Percentiles rank a stretch among this genome's conserved stretches.
Conservation (phyloP, 1,140 invertebrate genomes). For the Anoplolepis gracilipes region DNA sequence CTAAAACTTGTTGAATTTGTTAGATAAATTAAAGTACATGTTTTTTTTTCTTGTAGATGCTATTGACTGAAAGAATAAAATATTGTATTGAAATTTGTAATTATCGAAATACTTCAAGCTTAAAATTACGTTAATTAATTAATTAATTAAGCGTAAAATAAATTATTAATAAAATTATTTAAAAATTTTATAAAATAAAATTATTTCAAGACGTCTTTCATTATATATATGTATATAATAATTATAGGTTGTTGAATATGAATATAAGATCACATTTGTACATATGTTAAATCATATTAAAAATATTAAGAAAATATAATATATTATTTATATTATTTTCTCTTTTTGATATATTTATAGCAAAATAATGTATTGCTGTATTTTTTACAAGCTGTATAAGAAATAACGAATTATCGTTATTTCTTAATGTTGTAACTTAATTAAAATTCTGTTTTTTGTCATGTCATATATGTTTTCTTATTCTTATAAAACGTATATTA, state of each 20-base stretch:
- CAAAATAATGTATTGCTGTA: background rate
- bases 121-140: too few relatives aligned
- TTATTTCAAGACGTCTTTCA: too few relatives aligned
- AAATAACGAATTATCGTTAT: background rate
- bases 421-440: too few relatives aligned
- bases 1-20: constrained; percentile 57
- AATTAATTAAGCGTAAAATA: too few relatives aligned
- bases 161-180: too few relatives aligned
- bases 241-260: background rate
- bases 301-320: constrained; percentile 24
- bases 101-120: background rate
- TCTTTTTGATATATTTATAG: background rate
- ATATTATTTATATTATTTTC: background rate
- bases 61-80: constrained; percentile 24
- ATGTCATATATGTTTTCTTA: background rate
- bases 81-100: background rate
- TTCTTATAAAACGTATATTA: background rate
- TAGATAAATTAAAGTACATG: constrained; percentile 9
- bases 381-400: background rate
- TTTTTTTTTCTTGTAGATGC: constrained; percentile 21
- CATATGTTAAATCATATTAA: background rate
- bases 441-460: background rate
- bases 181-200: too few relatives aligned
- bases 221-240: too few relatives aligned
- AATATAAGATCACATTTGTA: background rate